Conservation (phyloP, 2,797 vertebrate species). For the Capromys pilorides region DNA sequence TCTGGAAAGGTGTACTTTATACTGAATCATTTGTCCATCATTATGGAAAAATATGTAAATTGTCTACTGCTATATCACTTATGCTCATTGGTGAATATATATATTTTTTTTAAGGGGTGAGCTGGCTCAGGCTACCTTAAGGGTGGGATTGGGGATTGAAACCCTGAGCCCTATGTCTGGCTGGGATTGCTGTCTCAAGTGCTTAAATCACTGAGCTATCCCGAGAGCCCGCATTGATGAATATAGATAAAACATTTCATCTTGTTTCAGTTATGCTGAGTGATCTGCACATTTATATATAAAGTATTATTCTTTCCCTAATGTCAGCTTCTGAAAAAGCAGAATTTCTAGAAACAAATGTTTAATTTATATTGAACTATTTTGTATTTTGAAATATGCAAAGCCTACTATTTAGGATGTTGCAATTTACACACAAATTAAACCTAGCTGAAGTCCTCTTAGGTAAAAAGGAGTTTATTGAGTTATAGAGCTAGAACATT, state of each 20-base stretch:
- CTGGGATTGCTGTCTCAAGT: no score
- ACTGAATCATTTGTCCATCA: background rate
- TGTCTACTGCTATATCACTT: background rate
- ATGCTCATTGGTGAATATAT: background rate
- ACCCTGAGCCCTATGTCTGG: no score
- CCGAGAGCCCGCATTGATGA: background rate
- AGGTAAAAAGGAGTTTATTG: conserved; percentile 3
- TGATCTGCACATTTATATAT: background rate
- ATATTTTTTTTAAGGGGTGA: no score
- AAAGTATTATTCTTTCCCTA: background rate
- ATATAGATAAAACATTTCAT: background rate
- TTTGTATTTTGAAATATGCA: conserved; percentile 23
- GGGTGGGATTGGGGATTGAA: no score
- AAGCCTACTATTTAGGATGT: background rate
- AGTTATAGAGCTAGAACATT: background rate
- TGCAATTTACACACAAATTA: background rate
- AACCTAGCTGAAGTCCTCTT: background rate
- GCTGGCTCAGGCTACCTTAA: no score
- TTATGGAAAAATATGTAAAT: background rate
- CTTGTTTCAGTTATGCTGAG: background rate
- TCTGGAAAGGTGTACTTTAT: background rate
- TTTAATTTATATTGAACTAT: background rate
- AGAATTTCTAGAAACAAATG: background rate
- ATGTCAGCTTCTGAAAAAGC: conserved; percentile 1
- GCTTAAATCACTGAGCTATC: no score